phyloP scores from a whole-genome alignment of 2,113 vertebrate species.

The Odontesthes bonariensis region DNA sequence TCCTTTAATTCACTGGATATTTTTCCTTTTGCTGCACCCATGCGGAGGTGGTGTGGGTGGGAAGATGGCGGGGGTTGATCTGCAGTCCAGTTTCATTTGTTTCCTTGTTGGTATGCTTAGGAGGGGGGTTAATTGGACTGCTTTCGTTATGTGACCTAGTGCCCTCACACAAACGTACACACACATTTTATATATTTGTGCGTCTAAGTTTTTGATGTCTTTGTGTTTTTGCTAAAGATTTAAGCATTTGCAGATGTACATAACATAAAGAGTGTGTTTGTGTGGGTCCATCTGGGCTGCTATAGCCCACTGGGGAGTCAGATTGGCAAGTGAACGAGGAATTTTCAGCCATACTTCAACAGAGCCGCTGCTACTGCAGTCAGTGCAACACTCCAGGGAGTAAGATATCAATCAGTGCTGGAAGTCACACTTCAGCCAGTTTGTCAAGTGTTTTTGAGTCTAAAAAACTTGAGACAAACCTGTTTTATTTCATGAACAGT shows the following conservation, averaged over 20 bases:
- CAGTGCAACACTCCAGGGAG: constrained; percentile 19
- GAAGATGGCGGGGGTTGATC: not conserved
- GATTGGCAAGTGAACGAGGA: constrained; percentile 37
- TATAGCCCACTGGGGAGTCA: constrained; percentile 32
- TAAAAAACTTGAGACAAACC: not conserved
- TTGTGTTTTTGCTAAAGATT: not conserved
- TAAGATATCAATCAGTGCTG: constrained; percentile 21
- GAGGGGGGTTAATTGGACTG: constrained; percentile 48
- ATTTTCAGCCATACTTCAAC: constrained; percentile 43
- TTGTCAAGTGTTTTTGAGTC: not conserved
- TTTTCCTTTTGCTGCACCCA: constrained; percentile 50
- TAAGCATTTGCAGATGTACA: not conserved
- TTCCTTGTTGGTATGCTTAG: constrained; percentile 29
- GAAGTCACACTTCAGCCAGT: constrained; percentile 23
- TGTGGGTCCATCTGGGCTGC: constrained; percentile 49
- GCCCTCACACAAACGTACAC: not conserved
- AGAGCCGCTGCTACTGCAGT: constrained; percentile 46
- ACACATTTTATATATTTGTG: not conserved
- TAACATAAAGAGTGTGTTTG: not conserved
- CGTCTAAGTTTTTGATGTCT: not conserved
- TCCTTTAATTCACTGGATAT: constrained; percentile 77
- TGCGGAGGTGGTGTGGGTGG: constrained; percentile 7
- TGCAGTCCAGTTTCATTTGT: not conserved
- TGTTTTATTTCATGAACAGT: too few species aligned
- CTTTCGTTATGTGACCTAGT: constrained; percentile 42